These are phyloP conservation scores for Tupiocoris notatus DNA, from an alignment of 2,888 invertebrate species.

Conservation along the genomic window DNA sequence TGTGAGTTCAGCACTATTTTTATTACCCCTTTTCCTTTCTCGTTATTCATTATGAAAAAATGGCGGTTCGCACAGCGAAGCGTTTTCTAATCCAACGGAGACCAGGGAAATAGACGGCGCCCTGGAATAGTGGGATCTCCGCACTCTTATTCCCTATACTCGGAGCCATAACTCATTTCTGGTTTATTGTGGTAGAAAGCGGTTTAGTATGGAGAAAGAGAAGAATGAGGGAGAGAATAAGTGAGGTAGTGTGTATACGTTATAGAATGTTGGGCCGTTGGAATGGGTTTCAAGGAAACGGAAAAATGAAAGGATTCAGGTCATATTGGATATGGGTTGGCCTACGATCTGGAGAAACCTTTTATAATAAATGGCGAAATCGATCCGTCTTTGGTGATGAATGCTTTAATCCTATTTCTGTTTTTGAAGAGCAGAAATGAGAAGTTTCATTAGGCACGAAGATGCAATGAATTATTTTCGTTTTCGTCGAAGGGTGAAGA, in stretches of 20 bases:
- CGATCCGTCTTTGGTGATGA: background rate
- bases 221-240: background rate
- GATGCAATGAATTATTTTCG: no score
- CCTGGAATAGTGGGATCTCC: background rate
- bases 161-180: conserved; percentile 11
- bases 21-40: background rate
- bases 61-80: background rate
- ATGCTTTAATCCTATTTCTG: no score
- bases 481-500: no score
- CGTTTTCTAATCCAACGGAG: conserved; percentile 9
- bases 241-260: background rate
- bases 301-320: background rate
- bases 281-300: background rate
- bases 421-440: no score
- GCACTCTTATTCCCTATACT: background rate
- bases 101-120: background rate
- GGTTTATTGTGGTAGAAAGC: conserved; percentile 12
- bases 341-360: background rate
- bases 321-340: background rate
- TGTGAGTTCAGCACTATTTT: background rate
- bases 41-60: background rate
- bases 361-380: background rate
- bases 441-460: no score
- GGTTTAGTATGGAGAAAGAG: background rate
- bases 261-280: background rate